Conservation (phyloP, 2,888 invertebrate species). For the Epirrhoe alternata region DNA sequence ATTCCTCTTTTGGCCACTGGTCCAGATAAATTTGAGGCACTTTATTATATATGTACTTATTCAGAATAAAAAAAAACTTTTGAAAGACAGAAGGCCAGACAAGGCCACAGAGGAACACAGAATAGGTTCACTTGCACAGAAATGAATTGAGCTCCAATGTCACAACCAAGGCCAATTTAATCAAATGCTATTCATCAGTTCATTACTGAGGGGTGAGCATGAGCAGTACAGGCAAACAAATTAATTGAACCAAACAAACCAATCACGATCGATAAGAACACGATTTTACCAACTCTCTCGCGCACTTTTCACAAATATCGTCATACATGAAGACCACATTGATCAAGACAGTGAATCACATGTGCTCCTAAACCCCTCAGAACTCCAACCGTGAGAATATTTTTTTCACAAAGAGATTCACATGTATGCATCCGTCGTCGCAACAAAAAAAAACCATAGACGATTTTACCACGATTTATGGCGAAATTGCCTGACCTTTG, state of each 20-base stretch:
- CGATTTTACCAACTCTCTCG: slow-evolving; percentile 13
- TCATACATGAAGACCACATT: slow-evolving; percentile 54
- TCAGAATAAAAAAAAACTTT: slow-evolving; percentile 3
- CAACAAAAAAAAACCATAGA: slow-evolving; percentile 57
- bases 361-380: slow-evolving; percentile 60
- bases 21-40: too few relatives aligned
- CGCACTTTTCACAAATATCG: slow-evolving; percentile 42
- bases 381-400: slow-evolving; percentile 70
- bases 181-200: slow-evolving; percentile 51
- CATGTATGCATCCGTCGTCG: slow-evolving; percentile 66
- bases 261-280: slow-evolving; percentile 24
- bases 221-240: slow-evolving; percentile 10
- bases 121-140: slow-evolving; percentile 47
- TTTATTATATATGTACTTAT: too few relatives aligned
- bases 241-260: slow-evolving; percentile 8
- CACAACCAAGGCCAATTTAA: slow-evolving; percentile 76
- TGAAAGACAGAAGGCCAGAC: slow-evolving; percentile 42
- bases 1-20: too few relatives aligned
- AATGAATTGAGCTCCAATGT: slow-evolving; percentile 57
- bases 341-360: slow-evolving; percentile 61
- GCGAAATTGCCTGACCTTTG: slow-evolving; percentile 68
- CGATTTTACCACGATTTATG: slow-evolving; percentile 57
- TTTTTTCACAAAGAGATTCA: slow-evolving; percentile 65
- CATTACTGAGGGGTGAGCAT: slow-evolving; percentile 8
- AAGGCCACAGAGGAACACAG: slow-evolving; percentile 54